Conservation (phyloP, 2,888 invertebrate genomes). For the Napeogenes sylphis region DNA sequence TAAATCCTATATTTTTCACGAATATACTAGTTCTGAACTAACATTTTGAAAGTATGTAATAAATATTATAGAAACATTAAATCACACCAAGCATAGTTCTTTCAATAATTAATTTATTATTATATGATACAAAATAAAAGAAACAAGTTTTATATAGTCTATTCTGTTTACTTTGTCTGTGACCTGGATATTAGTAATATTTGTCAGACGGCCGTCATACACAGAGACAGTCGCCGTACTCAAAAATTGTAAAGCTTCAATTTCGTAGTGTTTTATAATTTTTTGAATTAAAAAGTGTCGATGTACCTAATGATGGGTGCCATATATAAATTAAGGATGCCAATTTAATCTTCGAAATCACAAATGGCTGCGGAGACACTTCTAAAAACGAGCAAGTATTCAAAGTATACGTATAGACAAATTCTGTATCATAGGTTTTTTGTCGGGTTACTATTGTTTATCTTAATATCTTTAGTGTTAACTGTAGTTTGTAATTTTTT, state of each 20-base stretch:
- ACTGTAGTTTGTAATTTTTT: constrained; percentile 71
- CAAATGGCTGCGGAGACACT: constrained; percentile 74
- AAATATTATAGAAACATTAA: not conserved
- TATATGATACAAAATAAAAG: not conserved
- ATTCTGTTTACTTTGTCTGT: constrained; percentile 6
- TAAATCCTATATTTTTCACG: not conserved
- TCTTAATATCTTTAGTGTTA: constrained; percentile 76
- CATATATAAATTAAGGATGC: constrained; percentile 63
- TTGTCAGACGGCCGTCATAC: constrained; percentile 31
- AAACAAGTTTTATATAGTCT: not conserved
- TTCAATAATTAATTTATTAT: not conserved
- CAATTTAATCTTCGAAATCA: constrained; percentile 60
- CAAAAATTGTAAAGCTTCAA: constrained; percentile 43
- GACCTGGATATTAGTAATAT: not conserved
- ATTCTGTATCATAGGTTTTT: constrained; percentile 79
- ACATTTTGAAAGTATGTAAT: not conserved
- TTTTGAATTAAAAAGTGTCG: constrained; percentile 66
- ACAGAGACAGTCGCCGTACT: constrained; percentile 29
- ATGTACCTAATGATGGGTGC: constrained; percentile 67
- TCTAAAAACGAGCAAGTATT: constrained; percentile 67
- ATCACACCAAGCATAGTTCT: not conserved
- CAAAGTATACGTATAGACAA: constrained; percentile 71
- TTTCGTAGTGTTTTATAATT: constrained; percentile 56
- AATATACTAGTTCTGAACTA: too few relatives aligned
- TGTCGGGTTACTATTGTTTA: constrained; percentile 76